Conservation (phyloP, 2,113 vertebrate genomes). For the Sapayoa aenigma region DNA sequence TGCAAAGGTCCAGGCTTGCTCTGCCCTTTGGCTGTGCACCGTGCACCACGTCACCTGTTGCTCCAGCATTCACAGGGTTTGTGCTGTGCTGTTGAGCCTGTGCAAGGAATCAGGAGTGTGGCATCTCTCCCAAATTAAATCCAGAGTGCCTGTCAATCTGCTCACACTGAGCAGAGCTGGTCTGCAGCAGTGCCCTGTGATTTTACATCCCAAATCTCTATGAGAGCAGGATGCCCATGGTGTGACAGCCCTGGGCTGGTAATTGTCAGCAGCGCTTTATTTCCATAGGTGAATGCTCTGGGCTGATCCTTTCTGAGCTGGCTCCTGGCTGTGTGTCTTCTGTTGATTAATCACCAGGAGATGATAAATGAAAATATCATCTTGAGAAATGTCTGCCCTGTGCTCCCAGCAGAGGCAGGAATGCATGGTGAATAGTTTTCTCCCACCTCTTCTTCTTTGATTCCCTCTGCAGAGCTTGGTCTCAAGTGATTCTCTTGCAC, state of each 20-base stretch:
- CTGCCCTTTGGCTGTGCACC: background rate
- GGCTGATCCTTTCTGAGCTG: background rate
- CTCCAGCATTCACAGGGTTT: background rate
- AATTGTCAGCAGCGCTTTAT: background rate
- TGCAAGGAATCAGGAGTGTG: rapidly evolving
- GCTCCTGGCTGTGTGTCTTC: background rate
- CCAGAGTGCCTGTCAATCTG: background rate
- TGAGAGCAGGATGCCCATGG: rapidly evolving
- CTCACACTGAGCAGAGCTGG: background rate
- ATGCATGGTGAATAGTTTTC: background rate
- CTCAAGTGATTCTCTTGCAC: background rate
- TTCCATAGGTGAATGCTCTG: background rate
- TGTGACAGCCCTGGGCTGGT: background rate
- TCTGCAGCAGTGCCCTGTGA: background rate
- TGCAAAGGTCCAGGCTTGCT: background rate
- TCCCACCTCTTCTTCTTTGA: background rate
- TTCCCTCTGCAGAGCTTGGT: background rate
- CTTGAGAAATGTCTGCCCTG: background rate
- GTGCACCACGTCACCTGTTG: background rate
- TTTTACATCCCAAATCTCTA: background rate
- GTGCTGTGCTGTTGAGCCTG: background rate
- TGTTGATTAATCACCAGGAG: background rate
- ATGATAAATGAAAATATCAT: slow-evolving; percentile 45
- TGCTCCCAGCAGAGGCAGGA: slow-evolving; percentile 39
- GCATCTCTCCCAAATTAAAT: background rate